Evolutionary conservation across 2,797 vertebrate genomes (phyloP), one percentile per base, ranked within the genome.

Genomic region (Trachurus trachurus): DNA sequence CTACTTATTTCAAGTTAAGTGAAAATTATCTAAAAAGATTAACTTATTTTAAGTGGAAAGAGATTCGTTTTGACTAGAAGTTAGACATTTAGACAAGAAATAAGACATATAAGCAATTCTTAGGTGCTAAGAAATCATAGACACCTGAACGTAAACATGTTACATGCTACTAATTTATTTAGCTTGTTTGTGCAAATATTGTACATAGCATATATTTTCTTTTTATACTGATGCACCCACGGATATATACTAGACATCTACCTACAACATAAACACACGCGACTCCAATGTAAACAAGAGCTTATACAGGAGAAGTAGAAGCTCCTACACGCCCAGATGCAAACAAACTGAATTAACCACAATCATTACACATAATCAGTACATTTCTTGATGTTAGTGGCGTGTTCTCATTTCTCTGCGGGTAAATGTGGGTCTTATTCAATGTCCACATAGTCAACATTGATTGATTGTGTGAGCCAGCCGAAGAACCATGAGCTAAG

Each of bases 401-500:
- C 1, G 0, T 4, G 19, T 49, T 9, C 42, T 10, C 37, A 13
- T 62, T 71, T 29, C 47, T 44, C 34, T 63, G 66, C 49, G 17
- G 50, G 56, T 1, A 29, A 70, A 70, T 68, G 80, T 71, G 66
- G 56, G 56, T 73, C 29, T 65, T 57, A 69, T 70, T 68, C 45
- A 44, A 62, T 21, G 39, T 45, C 61, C 29, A 71, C 78, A 71
- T n/a, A 81, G 60, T 83, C 61, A 82, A 69, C 80, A 45, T 54
- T 89, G 89, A 91, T 89, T 78, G 84, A 92, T 90, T 6, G 72
- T 16, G 61, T 11, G 62, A 81, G 66, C 74, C 71, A 45, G 49
- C 15, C 50, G 72, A 82, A 79, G 84, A 84, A 83, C 76, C 50
- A 65, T 31, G 79, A 88, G 84, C 83, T 84, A 76, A 87, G 84